phyloP scores from a whole-genome alignment of 2,888 invertebrate genomes.

The Ichneumoninae sp. region DNA sequence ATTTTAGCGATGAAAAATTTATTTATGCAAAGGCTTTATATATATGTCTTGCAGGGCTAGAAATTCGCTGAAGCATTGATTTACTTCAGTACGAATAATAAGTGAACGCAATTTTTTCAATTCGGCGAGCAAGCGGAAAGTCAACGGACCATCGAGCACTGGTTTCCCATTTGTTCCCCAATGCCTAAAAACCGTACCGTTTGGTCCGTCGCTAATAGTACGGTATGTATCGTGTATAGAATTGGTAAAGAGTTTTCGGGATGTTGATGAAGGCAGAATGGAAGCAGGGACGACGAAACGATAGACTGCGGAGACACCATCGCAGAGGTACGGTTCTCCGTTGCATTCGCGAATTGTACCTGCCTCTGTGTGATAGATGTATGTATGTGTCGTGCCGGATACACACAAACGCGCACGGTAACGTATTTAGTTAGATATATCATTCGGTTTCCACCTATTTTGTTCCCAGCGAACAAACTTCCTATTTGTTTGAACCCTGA shows the following conservation, averaged over 20 bases:
- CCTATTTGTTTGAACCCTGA: constrained; percentile 83
- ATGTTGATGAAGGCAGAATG: neutral
- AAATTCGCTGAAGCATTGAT: neutral
- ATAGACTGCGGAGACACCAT: constrained; percentile 81
- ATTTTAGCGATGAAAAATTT: neutral
- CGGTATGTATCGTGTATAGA: constrained; percentile 2
- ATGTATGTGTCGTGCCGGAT: constrained; percentile 30
- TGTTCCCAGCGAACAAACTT: constrained; percentile 81
- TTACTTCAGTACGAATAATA: neutral
- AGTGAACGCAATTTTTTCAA: neutral
- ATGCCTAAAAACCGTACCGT: neutral
- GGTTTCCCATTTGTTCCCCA: neutral
- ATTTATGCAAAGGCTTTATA: too few relatives aligned
- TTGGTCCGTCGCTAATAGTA: neutral
- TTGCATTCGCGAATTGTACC: constrained; percentile 78
- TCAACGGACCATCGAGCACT: neutral
- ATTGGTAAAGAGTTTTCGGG: constrained; percentile 39
- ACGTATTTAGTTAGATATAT: constrained; percentile 84
- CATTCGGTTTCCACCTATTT: constrained; percentile 84
- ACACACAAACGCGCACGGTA: constrained; percentile 71
- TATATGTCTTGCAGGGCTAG: constrained; percentile 29
- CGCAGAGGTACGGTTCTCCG: constrained; percentile 83
- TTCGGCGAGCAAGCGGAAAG: neutral
- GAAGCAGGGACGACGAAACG: constrained; percentile 66
- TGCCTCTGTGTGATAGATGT: constrained; percentile 15